phyloP scores from a whole-genome alignment of 2,888 invertebrate species.

The Cantharis rufa region DNA sequence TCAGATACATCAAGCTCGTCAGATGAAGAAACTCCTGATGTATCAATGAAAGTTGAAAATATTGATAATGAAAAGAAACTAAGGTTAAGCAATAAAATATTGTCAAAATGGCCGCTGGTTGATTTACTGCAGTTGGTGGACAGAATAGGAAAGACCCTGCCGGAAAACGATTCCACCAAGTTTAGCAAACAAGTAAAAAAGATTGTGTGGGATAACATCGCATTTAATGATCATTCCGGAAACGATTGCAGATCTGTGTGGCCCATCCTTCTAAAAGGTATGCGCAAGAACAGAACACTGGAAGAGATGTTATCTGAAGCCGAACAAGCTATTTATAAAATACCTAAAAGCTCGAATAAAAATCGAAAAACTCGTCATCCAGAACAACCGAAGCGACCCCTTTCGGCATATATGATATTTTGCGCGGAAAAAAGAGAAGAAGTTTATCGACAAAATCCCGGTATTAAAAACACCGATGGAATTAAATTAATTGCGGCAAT shows the following conservation, averaged over 20 bases:
- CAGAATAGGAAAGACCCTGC: not conserved
- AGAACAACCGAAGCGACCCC: not conserved
- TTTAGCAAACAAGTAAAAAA: not conserved
- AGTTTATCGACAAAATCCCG: not conserved
- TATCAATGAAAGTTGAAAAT: no score
- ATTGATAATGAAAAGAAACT: not conserved
- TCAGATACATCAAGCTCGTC: no score
- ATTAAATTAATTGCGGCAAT: not conserved
- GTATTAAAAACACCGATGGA: not conserved
- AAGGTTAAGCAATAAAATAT: not conserved
- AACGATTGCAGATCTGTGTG: not conserved
- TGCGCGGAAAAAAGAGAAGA: not conserved
- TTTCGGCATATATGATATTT: not conserved
- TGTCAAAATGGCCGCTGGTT: not conserved
- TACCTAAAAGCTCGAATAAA: not conserved
- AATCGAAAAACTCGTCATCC: not conserved
- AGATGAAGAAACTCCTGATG: no score
- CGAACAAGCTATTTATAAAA: not conserved
- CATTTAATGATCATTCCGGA: not conserved
- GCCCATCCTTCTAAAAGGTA: not conserved
- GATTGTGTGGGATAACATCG: not conserved
- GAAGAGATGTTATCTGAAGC: not conserved
- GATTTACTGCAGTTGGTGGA: not conserved
- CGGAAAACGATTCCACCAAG: not conserved
- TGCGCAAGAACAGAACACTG: not conserved